Conservation (phyloP, 2,797 vertebrate genomes). For the Cryptoprocta ferox region DNA sequence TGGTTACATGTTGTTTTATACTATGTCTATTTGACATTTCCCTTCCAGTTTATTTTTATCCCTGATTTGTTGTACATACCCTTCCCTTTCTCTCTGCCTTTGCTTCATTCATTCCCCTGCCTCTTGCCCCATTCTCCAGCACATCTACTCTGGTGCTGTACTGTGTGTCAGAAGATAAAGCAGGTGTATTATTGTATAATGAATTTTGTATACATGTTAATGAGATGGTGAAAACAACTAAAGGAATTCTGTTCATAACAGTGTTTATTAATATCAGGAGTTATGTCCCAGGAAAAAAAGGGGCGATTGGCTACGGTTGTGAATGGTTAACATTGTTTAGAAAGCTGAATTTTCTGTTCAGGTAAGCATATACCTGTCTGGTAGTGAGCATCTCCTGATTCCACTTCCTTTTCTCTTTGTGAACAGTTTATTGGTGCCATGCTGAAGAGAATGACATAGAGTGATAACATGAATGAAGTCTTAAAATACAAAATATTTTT, state of each 20-base stretch:
- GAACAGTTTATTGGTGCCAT: constrained; percentile 75
- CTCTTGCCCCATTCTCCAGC: constrained; percentile 37
- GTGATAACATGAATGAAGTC: constrained; percentile 81
- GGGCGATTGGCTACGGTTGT: constrained; percentile 67
- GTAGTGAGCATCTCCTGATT: constrained; percentile 76
- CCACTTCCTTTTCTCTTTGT: constrained; percentile 71
- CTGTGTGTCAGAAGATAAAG: constrained; percentile 83
- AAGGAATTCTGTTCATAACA: constrained; percentile 79
- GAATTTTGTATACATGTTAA: constrained; percentile 81
- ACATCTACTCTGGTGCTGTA: constrained; percentile 84
- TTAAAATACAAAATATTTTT: constrained; percentile 83
- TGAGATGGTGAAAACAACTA: constrained; percentile 81
- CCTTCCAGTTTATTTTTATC: constrained; percentile 55
- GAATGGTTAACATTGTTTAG: constrained; percentile 69
- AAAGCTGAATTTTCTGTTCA: constrained; percentile 66
- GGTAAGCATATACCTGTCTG: constrained; percentile 55
- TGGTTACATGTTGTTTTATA: constrained; percentile 81
- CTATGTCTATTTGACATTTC: constrained; percentile 73
- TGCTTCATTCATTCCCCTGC: constrained; percentile 60
- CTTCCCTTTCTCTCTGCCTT: neutral
- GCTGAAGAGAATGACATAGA: constrained; percentile 74
- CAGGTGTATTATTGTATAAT: constrained; percentile 81
- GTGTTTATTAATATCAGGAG: constrained; percentile 81
- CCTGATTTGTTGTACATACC: constrained; percentile 43
- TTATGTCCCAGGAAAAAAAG: constrained; percentile 73